phyloP scores from a whole-genome alignment of 2,888 invertebrate species.

The Adelognathus sp. region DNA sequence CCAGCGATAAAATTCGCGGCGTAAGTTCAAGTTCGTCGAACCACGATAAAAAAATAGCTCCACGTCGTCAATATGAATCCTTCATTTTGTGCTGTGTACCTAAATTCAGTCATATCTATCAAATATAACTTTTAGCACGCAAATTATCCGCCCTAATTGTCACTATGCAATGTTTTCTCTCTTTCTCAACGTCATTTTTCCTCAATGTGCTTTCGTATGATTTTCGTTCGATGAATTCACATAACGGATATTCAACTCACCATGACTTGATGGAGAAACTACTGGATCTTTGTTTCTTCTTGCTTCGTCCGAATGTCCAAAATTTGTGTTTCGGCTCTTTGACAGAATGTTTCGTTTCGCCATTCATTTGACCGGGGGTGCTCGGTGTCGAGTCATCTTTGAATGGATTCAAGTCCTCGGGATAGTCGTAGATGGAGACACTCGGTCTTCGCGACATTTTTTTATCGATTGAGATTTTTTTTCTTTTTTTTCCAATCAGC shows the following conservation, averaged over 20 bases:
- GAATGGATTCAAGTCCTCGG: slow-evolving; percentile 90
- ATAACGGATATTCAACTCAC: slow-evolving; percentile 57
- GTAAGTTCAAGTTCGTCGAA: slow-evolving; percentile 57
- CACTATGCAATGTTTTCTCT: too few relatives aligned
- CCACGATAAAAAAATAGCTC: slow-evolving; percentile 10
- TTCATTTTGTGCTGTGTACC: too few relatives aligned
- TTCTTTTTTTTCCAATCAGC: too few relatives aligned
- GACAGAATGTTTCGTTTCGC: slow-evolving; percentile 62
- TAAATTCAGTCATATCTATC: too few relatives aligned
- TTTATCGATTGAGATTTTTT: background rate
- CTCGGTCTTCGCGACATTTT: slow-evolving; percentile 80
- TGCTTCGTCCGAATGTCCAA: slow-evolving; percentile 80
- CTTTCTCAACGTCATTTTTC: background rate
- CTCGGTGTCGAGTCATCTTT: slow-evolving; percentile 84
- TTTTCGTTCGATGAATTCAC: background rate
- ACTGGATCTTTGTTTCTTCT: slow-evolving; percentile 83
- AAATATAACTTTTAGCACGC: too few relatives aligned
- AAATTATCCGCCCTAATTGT: too few relatives aligned
- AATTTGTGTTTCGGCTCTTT: slow-evolving; percentile 76
- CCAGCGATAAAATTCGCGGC: slow-evolving; percentile 3
- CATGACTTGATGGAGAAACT: slow-evolving; percentile 83
- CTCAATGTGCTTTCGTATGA: background rate
- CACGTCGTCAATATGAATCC: too few relatives aligned
- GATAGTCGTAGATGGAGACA: slow-evolving; percentile 87
- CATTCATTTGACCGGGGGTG: slow-evolving; percentile 49